phyloP scores from a whole-genome alignment of 1,140 invertebrate genomes.

The Calliphora vicina region DNA sequence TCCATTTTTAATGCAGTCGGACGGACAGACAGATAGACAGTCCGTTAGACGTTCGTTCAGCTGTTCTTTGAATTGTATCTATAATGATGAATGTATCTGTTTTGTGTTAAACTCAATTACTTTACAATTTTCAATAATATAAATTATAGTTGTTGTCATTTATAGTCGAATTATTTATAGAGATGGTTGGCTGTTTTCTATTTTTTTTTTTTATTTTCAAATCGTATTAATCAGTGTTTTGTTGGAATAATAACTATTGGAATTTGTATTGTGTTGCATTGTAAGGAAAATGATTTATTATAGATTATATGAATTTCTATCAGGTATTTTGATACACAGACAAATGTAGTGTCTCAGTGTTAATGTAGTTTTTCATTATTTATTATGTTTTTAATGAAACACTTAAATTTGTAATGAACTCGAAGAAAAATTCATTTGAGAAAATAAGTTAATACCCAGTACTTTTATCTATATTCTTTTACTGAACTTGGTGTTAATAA shows the following conservation, averaged over 20 bases:
- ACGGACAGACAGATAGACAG: neutral
- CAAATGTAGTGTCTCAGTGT: too few species aligned
- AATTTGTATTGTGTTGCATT: neutral
- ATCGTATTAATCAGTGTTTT: neutral
- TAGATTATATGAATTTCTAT: too few species aligned
- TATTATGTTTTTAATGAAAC: too few species aligned
- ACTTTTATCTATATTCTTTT: too few species aligned
- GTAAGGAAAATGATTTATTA: too few species aligned
- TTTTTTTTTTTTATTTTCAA: neutral
- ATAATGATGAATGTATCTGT: neutral
- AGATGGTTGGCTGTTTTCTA: neutral
- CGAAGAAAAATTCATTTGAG: too few species aligned
- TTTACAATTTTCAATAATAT: neutral
- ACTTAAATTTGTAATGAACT: too few species aligned
- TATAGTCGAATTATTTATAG: neutral
- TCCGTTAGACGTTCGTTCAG: neutral
- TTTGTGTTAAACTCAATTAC: constrained; percentile 1
- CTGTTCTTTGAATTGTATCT: neutral
- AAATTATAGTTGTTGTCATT: neutral
- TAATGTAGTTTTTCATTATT: too few species aligned
- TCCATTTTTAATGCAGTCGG: neutral
- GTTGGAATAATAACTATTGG: too few species aligned
- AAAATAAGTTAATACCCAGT: too few species aligned
- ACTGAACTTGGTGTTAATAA: too few species aligned
- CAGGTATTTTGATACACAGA: too few species aligned